Evolutionary conservation across 2,888 invertebrate species (phyloP).

Genomic region (Drosophila histrio): DNA sequence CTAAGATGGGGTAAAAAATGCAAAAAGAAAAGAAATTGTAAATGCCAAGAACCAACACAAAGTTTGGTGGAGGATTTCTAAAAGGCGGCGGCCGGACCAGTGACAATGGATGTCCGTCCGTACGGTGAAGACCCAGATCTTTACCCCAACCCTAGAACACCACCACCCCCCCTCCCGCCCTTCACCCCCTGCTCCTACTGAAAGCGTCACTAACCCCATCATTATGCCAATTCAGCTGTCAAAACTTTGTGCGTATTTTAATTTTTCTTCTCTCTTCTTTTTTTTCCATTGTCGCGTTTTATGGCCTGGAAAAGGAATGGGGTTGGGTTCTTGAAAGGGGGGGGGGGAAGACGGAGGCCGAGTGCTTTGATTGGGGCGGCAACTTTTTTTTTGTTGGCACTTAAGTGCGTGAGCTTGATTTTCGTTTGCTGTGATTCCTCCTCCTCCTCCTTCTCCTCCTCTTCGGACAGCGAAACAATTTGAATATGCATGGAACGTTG

Average conservation of each 20-base stretch:
- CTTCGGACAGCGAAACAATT: constrained; percentile 35
- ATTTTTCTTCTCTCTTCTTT: constrained; percentile 59
- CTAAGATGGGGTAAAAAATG: neutral
- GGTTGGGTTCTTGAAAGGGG: neutral
- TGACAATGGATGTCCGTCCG: constrained; percentile 56
- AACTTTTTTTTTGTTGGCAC: constrained; percentile 21
- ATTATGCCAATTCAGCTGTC: constrained; percentile 79
- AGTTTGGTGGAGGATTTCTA: constrained; percentile 25
- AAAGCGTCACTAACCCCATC: constrained; percentile 76
- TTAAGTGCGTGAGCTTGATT: constrained; percentile 75
- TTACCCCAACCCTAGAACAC: neutral
- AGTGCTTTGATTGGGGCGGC: constrained; percentile 47
- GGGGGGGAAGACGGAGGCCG: constrained; percentile 2
- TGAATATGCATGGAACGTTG: constrained; percentile 69
- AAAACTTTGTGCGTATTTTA: constrained; percentile 78
- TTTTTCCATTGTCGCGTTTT: constrained; percentile 59
- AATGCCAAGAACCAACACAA: neutral
- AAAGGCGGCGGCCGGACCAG: constrained; percentile 15
- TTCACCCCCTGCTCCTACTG: neutral
- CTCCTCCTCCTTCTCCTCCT: neutral
- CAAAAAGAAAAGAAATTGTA: constrained; percentile 7
- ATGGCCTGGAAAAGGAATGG: constrained; percentile 57
- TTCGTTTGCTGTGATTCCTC: constrained; percentile 64
- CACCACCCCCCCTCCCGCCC: neutral
- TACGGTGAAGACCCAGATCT: neutral